Evolutionary conservation across 2,113 vertebrate species (phyloP), one percentile per base, ranked within the genome.

Genomic region (Pipa parva): DNA sequence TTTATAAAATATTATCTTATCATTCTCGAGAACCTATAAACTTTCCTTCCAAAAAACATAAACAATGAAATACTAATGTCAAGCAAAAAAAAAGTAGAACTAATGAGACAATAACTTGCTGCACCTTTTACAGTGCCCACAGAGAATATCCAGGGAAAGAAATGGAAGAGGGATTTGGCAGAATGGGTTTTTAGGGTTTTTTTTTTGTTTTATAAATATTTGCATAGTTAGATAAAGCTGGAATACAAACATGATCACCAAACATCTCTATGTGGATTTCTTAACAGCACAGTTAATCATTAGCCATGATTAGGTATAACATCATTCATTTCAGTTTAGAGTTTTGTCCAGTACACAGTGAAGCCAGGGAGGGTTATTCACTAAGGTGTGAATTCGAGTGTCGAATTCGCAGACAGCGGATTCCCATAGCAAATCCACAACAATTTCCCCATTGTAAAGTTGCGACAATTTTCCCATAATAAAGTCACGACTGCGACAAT

Each of bases 21-120:
- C n/a, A n/a, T n/a, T n/a, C 52, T 29, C 29, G 39, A 45, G n/a
- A 27, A 27, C 25, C n/a, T 45, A 9, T n/a, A 7, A 36, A 52
- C 72, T 68, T 68, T 74, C 60, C 62, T 73, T 59, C 63, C 62
- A n/a, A 74, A 76, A 79, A 76, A 57, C 37, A 62, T 58, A 57
- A 74, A 45, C 39, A 71, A 80, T 73, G n/a, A 75, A 52, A 70
- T 74, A 74, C 75, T 81, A 68, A 81, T 76, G 80, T 77, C 77
- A 63, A 31, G 51, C 54, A 78, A 72, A 77, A 79, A 29, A 80
- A 77, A 52, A 37, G 66, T n/a, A 18, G 20, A 24, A 20, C 36
- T 64, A 42, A 36, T 26, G 27, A 77, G 71, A 81, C 33, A 13
- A 12, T 9, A 75, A 74, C 75, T 72, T 75, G 75, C 71, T 39